A percentile compares a stretch with the other conserved stretches of the same genome.
These are phyloP conservation scores for Girardinus metallicus DNA, from an alignment of 2,797 vertebrate genomes.

Conservation along the genomic window DNA sequence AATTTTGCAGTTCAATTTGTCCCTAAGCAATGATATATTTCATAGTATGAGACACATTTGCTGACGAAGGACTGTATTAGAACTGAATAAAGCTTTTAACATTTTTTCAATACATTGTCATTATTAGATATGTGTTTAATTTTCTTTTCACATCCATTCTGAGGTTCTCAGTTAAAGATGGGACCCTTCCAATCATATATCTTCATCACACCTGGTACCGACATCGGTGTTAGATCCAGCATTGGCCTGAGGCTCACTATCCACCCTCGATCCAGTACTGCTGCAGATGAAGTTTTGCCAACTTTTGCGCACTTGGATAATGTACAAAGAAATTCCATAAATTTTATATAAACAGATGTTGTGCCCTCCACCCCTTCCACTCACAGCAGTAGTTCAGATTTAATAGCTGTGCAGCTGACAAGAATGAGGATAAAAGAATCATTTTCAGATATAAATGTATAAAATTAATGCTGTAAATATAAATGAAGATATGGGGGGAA, in stretches of 20 bases:
- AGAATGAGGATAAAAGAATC: neutral
- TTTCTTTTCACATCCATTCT: neutral
- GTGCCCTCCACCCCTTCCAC: neutral
- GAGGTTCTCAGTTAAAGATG: neutral
- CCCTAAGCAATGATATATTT: slow-evolving; percentile 38
- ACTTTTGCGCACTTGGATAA: neutral
- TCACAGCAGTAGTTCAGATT: neutral
- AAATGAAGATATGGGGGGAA: neutral
- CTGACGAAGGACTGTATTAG: slow-evolving; percentile 44
- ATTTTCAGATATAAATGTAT: neutral
- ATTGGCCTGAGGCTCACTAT: neutral
- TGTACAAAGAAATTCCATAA: neutral
- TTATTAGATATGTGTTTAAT: slow-evolving; percentile 4
- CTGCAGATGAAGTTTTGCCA: neutral
- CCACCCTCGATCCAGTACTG: neutral
- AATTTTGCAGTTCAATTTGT: slow-evolving; percentile 50
- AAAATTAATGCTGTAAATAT: neutral
- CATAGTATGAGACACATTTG: slow-evolving; percentile 32
- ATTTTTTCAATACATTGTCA: slow-evolving; percentile 10
- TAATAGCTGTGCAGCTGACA: neutral
- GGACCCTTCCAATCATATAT: neutral
- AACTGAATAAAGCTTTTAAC: slow-evolving; percentile 16
- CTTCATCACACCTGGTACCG: neutral
- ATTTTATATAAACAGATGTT: slow-evolving; percentile 5
- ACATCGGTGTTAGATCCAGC: neutral